Evolutionary conservation across 1,140 invertebrate species (phyloP), one percentile per base, ranked within the genome.

Genomic region (Caenorhabditis remanei): DNA sequence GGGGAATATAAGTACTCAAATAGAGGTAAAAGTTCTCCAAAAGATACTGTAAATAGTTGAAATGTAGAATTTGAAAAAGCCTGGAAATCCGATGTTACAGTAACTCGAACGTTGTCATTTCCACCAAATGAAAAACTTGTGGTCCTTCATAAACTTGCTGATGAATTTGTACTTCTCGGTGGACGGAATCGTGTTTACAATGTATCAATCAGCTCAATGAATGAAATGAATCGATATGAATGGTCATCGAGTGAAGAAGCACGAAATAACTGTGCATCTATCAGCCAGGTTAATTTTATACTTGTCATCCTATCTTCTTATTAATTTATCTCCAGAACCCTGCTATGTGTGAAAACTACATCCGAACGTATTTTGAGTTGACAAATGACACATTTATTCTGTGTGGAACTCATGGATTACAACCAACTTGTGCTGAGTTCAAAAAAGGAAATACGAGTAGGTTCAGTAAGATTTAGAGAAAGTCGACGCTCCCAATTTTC

Each of bases 361-460:
- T 85, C 48, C 85, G 85, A 53, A 53, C 67, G 6, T 85, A 75
- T 48, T 85, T 79, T 50, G 71, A 85, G 21, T 11, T 50, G 19
- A 71, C 50, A 48, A 71, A 40, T 40, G 85, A 85, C 24, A 67
- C 46, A 2, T 79, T 85, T 24, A 67, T 85, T 50, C 46, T 85
- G 24, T 85, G 85, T 56, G 85, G 85, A 55, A 85, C 85, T 2
- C 85, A 85, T 56, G 85, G 48, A 53, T 53, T 71, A 41, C 63
- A 67, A 21, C 85, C 85, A 21, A 75, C 58, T 32, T 85, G 85
- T 48, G 46, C 46, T 6, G 46, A 67, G n/a, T 85, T 75, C 46
- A 79, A 40, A 24, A 67, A 53, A 71, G 65, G 50, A 41, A 56
- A 53, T 11, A 21, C 50, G 6, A 53, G 63, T 55, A 3, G 11